phyloP scores from a whole-genome alignment of 2,888 invertebrate genomes.

The Drosophila mettleri region DNA sequence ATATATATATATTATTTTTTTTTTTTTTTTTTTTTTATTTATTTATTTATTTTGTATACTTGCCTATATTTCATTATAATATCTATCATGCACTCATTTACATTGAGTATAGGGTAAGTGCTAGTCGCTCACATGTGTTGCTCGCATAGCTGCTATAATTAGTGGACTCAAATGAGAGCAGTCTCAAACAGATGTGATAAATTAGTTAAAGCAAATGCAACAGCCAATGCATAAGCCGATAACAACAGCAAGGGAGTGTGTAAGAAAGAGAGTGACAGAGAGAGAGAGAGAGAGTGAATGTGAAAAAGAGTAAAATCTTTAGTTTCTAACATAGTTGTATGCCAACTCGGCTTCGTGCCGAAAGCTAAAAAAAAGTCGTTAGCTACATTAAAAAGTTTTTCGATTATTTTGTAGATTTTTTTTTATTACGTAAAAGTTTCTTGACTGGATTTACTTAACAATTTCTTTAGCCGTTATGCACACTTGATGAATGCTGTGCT shows the following conservation, averaged over 20 bases:
- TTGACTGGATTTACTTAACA: slow-evolving; percentile 31
- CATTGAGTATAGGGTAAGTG: neutral
- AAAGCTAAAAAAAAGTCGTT: slow-evolving; percentile 19
- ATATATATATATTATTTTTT: no score
- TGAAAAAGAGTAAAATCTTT: neutral
- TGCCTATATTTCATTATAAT: neutral
- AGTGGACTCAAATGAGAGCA: no score
- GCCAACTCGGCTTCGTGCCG: slow-evolving; percentile 1
- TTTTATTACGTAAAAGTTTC: slow-evolving; percentile 36
- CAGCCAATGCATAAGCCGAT: neutral
- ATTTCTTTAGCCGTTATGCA: slow-evolving; percentile 25
- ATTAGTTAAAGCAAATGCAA: slow-evolving; percentile 54
- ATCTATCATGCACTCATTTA: no score
- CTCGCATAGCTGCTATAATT: slow-evolving; percentile 43
- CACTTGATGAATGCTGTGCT: slow-evolving; percentile 52
- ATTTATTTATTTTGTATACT: no score
- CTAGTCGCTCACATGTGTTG: neutral
- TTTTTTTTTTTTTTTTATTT: no score
- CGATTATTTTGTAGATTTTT: slow-evolving; percentile 60
- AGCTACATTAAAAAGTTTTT: slow-evolving; percentile 63
- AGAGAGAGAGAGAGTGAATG: neutral
- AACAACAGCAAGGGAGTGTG: neutral
- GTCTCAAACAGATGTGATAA: slow-evolving; percentile 48
- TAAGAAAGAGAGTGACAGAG: neutral
- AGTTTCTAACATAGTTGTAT: slow-evolving; percentile 39